Evolutionary conservation across 1,140 invertebrate genomes (phyloP), one percentile per base, ranked within the genome.

Genomic region (Brachionus rotundiformis): DNA sequence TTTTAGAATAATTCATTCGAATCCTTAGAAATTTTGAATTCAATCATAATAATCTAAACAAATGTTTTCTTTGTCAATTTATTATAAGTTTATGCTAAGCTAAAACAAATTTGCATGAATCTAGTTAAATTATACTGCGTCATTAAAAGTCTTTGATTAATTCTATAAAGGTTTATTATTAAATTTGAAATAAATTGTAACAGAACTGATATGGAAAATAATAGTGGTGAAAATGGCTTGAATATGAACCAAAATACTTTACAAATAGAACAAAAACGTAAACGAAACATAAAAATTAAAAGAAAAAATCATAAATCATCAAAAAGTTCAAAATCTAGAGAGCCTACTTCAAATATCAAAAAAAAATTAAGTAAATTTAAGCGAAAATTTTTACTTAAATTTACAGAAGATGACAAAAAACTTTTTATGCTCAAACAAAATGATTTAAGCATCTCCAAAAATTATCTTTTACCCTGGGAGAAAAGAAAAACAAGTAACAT

Each of bases 401-500:
- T 36, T 33, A 68, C 27, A 10, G 16, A 36, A 16, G 33, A 36
- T 33, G 63, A 36, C 8, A 63, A 63, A 63, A 63, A 3, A 8
- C 8, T 29, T 31, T n/a, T 27, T 27, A 63, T 27, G 10, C 23
- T 23, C 29, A 63, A 13, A 36, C 16, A 68, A 36, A 19, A 39
- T 68, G 31, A 68, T 19, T 25, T 54, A 19, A 36, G 29, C n/a
- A n/a, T 11, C 16, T 7, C 29, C 5, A 33, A 33, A 36, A 68
- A 68, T 68, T 36, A 36, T 16, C 33, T 36, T 68, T 36, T 68
- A 36, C 63, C 63, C 36, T 68, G 63, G 63, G 63, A 68, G 36
- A 68, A 19, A 36, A 68, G 63, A n/a, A 68, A 31, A 36, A 68
- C 36, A 68, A 68, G 63, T 68, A 68, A 68, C n/a, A n/a, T n/a